Evolutionary conservation across 1,140 invertebrate genomes (phyloP).

Genomic region (Leptinotarsa lineolata): DNA sequence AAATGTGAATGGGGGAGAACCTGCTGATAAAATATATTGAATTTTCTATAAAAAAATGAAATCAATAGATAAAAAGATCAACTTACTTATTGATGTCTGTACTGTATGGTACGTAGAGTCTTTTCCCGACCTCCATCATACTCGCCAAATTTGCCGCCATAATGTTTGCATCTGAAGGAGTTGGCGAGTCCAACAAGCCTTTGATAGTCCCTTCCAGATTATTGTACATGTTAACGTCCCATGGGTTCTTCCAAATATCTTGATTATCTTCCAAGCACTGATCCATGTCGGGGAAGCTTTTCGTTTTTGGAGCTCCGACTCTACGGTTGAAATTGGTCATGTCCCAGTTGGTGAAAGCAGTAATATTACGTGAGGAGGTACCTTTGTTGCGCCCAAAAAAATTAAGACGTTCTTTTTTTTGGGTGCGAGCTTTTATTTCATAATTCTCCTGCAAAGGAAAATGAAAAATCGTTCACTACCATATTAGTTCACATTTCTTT

Average conservation of each 20-base stretch:
- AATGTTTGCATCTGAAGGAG: slow-evolving; percentile 51
- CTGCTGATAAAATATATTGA: no score
- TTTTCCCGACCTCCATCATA: slow-evolving; percentile 38
- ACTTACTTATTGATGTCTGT: slow-evolving; percentile 52
- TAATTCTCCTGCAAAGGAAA: slow-evolving; percentile 14
- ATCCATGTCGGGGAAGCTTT: not conserved
- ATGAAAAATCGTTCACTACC: not conserved
- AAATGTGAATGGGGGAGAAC: no score
- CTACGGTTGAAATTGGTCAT: slow-evolving; percentile 4
- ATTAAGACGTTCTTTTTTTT: slow-evolving; percentile 22
- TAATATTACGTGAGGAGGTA: not conserved
- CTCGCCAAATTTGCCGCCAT: slow-evolving; percentile 48
- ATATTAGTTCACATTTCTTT: no score
- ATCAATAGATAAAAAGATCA: not conserved
- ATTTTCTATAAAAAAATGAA: no score
- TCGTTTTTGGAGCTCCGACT: not conserved
- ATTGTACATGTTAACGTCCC: slow-evolving; percentile 60
- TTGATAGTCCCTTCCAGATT: slow-evolving; percentile 64
- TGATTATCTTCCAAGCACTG: not conserved
- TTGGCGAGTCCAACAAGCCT: slow-evolving; percentile 62
- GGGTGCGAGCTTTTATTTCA: slow-evolving; percentile 24
- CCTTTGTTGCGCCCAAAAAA: slow-evolving; percentile 16
- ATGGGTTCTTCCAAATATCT: slow-evolving; percentile 42
- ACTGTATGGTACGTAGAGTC: slow-evolving; percentile 53
- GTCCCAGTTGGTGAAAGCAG: not conserved